Conservation (phyloP, 1,140 invertebrate species). For the Aradophagus sp. region DNA sequence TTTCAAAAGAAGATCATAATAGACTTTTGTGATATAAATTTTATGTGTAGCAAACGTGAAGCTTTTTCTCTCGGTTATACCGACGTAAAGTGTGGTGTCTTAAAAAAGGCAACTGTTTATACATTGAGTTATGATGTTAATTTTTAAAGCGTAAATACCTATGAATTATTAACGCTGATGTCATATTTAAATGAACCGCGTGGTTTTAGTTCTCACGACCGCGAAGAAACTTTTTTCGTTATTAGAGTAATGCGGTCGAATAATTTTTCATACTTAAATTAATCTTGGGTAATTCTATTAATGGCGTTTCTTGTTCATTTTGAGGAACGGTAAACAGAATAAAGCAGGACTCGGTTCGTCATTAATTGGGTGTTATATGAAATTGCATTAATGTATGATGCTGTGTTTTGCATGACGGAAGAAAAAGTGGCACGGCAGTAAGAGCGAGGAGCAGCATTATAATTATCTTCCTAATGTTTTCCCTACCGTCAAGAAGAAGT, state of each 20-base stretch:
- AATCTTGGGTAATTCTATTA: constrained; percentile 47
- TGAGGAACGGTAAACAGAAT: constrained; percentile 40
- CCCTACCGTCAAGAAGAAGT: constrained; percentile 17
- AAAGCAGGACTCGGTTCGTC: constrained; percentile 30
- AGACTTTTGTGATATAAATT: no score
- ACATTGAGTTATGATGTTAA: constrained; percentile 15
- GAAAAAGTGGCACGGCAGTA: constrained; percentile 39
- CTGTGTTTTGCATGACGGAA: constrained; percentile 30
- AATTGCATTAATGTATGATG: constrained; percentile 37
- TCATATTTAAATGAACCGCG: constrained; percentile 29
- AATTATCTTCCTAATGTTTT: constrained; percentile 40
- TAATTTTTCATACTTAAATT: constrained; percentile 43
- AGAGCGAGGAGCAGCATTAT: constrained; percentile 28
- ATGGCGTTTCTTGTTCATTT: constrained; percentile 43
- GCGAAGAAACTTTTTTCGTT: constrained; percentile 26
- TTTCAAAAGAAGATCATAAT: no score
- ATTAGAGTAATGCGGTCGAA: constrained; percentile 40
- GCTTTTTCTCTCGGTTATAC: no score
- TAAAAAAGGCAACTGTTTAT: constrained; percentile 3
- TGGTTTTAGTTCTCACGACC: constrained; percentile 38
- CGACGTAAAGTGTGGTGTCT: no score
- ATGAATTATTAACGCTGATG: constrained; percentile 26
- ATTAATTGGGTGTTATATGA: constrained; percentile 51
- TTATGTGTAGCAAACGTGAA: no score
- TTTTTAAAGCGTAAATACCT: constrained; percentile 9